phyloP scores from a whole-genome alignment of 1,140 invertebrate species.

The Polypedilum vanderplanki region DNA sequence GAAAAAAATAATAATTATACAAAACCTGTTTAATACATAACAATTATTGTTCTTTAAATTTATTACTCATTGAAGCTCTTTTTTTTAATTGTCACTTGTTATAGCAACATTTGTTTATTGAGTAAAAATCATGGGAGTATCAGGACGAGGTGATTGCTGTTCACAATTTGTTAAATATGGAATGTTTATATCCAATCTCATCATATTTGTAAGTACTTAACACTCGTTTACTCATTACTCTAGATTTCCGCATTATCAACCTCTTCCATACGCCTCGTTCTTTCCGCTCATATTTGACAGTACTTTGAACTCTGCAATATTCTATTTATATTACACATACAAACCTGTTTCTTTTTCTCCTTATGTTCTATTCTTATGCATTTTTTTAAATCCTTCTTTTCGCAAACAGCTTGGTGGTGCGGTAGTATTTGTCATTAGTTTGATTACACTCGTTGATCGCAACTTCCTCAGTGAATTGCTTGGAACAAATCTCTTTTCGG shows the following conservation, averaged over 20 bases:
- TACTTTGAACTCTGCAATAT: conserved; percentile 28
- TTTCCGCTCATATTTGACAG: conserved; percentile 1
- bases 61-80: neutral
- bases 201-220: conserved; percentile 74
- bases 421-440: conserved; percentile 62
- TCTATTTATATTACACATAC: no score
- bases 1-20: neutral
- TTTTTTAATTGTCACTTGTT: neutral
- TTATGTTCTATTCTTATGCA: neutral
- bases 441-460: conserved; percentile 75
- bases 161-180: conserved; percentile 76
- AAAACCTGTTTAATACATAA: neutral
- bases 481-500: conserved; percentile 74
- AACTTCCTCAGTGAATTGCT: conserved; percentile 74
- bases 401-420: conserved; percentile 66
- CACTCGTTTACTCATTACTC: no score
- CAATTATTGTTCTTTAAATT: neutral
- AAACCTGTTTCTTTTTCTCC: neutral
- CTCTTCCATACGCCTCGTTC: neutral
- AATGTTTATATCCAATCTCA: conserved; percentile 72
- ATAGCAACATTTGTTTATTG: neutral
- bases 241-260: no score
- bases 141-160: conserved; percentile 69
- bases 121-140: conserved; percentile 54
- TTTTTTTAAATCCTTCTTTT: conserved; percentile 31